Percentiles rank a stretch among this genome's conserved stretches.
Conservation (phyloP, 2,888 invertebrate genomes). For the Epistrophella euchroma region DNA sequence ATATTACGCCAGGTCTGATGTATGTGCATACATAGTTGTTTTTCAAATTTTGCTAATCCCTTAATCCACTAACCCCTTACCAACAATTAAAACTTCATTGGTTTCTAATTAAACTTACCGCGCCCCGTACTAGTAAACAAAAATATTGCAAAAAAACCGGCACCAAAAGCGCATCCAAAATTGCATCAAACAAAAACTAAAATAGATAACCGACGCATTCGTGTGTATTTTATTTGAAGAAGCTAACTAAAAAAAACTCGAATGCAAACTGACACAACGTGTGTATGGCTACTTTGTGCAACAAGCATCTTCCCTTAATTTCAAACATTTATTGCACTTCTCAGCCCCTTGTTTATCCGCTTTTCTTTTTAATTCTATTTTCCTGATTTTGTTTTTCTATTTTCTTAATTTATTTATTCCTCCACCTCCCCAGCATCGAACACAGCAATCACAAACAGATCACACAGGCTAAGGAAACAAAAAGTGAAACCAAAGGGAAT, state of each 20-base stretch:
- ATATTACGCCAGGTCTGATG: no score
- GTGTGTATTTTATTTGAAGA: constrained; percentile 42
- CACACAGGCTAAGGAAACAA: constrained; percentile 45
- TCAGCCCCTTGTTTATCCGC: background rate
- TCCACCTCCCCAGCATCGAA: constrained; percentile 20
- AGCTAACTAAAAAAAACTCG: constrained; percentile 43
- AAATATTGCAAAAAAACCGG: constrained; percentile 3
- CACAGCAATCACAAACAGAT: constrained; percentile 71
- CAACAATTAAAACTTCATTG: no score
- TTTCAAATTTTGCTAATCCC: no score
- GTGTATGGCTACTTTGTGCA: constrained; percentile 23
- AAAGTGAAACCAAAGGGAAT: constrained; percentile 54
- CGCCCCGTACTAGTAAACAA: background rate
- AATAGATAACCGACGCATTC: constrained; percentile 22
- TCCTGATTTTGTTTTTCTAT: constrained; percentile 32
- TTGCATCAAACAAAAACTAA: constrained; percentile 23
- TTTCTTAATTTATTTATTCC: constrained; percentile 72
- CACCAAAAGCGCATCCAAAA: constrained; percentile 21
- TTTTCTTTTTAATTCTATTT: constrained; percentile 29
- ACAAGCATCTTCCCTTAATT: background rate
- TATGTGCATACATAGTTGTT: no score
- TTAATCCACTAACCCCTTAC: no score
- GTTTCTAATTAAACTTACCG: no score
- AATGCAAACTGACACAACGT: constrained; percentile 13
- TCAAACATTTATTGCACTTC: constrained; percentile 52